These are phyloP conservation scores for Notiomystis cincta DNA, from an alignment of 2,113 vertebrate species.

Conservation along the genomic window DNA sequence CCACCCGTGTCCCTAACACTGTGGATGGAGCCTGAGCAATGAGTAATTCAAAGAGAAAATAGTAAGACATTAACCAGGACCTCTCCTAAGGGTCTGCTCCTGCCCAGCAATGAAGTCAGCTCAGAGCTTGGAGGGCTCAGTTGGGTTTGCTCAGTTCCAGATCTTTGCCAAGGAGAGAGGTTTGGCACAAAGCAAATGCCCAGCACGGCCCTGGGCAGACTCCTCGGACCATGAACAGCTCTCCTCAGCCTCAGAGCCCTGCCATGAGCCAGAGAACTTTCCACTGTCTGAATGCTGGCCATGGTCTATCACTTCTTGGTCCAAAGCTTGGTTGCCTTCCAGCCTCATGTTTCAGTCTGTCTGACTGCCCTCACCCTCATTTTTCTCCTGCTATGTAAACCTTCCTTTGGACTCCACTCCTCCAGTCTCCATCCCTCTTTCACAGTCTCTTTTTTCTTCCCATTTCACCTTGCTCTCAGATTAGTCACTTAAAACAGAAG, in stretches of 20 bases:
- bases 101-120: neutral
- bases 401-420: neutral
- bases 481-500: neutral
- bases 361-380: neutral
- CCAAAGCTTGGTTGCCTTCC: neutral
- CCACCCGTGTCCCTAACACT: neutral
- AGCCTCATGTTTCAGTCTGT: neutral
- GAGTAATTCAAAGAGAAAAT: neutral
- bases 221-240: accelerated
- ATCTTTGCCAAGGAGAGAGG: neutral
- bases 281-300: neutral
- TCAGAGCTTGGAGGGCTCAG: neutral
- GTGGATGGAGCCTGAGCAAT: neutral
- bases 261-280: accelerated
- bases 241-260: neutral
- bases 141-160: neutral
- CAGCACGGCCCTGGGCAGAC: neutral
- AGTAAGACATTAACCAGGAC: neutral
- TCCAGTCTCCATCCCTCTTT: neutral
- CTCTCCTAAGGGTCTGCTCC: neutral
- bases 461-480: neutral
- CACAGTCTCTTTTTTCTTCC: neutral
- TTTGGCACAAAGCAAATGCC: neutral
- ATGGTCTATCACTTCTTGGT: neutral
- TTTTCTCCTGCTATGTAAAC: neutral